phyloP scores from a whole-genome alignment of 2,888 invertebrate genomes.

The Chaetogeoica ovagalla region DNA sequence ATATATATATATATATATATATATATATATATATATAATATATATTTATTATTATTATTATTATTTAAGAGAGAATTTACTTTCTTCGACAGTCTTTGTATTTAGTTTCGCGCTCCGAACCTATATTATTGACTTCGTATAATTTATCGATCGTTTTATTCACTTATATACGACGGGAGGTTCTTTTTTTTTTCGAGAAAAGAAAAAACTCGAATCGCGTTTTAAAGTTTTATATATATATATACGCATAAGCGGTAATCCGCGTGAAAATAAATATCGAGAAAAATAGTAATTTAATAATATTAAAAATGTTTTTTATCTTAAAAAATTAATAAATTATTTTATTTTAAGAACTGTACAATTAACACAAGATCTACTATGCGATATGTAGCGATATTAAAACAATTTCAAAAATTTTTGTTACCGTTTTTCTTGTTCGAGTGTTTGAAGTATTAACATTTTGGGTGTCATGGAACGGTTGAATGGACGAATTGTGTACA shows the following conservation, averaged over 20 bases:
- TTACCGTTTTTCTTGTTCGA: too few species aligned
- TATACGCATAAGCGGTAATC: conserved; percentile 15
- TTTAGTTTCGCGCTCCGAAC: conserved; percentile 13
- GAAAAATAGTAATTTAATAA: conserved; percentile 16
- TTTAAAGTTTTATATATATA: conserved; percentile 16
- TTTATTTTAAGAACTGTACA: too few species aligned
- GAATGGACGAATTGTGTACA: too few species aligned
- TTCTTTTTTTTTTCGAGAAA: conserved; percentile 9
- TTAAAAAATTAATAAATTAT: too few species aligned
- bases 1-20: conserved; percentile 10
- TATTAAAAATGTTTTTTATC: too few species aligned
- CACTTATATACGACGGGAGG: neutral
- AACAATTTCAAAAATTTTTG: too few species aligned
- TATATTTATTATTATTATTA: neutral
- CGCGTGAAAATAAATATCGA: conserved; percentile 6
- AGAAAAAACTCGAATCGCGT: conserved; percentile 13
- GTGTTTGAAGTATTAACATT: too few species aligned
- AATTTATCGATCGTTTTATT: conserved; percentile 44
- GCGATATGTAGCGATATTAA: too few species aligned
- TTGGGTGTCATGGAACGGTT: too few species aligned
- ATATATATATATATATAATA: too few species aligned
- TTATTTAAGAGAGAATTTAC: conserved; percentile 46
- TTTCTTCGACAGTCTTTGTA: conserved; percentile 32
- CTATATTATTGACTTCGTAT: conserved; percentile 20
- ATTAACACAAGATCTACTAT: too few species aligned